A percentile compares a stretch with the other conserved stretches of the same genome.
phyloP scores from a whole-genome alignment of 53 echinoderm and acorn worm genomes.

The Luidia sarsii region DNA sequence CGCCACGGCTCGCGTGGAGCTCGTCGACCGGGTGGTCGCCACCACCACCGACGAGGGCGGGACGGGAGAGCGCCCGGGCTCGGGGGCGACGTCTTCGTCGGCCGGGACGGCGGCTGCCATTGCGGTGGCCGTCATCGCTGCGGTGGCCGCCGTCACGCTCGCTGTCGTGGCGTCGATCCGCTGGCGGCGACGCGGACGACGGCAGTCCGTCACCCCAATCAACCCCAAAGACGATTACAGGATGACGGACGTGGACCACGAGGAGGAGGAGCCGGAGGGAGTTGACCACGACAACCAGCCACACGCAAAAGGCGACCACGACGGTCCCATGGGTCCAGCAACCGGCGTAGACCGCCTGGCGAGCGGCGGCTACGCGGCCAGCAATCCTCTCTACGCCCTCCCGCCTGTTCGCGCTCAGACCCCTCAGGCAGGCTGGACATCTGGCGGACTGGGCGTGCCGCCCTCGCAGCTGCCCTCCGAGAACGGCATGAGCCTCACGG shows the following conservation, averaged over 20 bases:
- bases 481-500: no score
- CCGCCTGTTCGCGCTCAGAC: no score
- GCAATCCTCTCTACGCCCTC: conserved; percentile 17
- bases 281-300: background rate
- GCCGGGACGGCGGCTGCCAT: background rate
- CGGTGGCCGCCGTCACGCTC: background rate
- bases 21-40: conserved; percentile 3
- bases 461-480: no score
- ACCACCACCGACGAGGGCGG: background rate
- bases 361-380: background rate
- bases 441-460: no score
- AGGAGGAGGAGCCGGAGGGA: conserved; percentile 8
- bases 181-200: background rate
- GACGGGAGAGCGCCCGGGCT: background rate
- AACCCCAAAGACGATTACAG: conserved; percentile 27
- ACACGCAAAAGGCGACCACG: background rate
- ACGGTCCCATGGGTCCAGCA: background rate
- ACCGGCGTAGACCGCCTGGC: no score
- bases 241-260: conserved; percentile 6
- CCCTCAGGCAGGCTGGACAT: no score
- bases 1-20: conserved; percentile 9
- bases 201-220: conserved; percentile 21
- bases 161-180: background rate
- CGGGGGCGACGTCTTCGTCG: background rate
- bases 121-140: background rate